phyloP scores from a whole-genome alignment of 2,113 vertebrate species.

The Erpornis zantholeuca region DNA sequence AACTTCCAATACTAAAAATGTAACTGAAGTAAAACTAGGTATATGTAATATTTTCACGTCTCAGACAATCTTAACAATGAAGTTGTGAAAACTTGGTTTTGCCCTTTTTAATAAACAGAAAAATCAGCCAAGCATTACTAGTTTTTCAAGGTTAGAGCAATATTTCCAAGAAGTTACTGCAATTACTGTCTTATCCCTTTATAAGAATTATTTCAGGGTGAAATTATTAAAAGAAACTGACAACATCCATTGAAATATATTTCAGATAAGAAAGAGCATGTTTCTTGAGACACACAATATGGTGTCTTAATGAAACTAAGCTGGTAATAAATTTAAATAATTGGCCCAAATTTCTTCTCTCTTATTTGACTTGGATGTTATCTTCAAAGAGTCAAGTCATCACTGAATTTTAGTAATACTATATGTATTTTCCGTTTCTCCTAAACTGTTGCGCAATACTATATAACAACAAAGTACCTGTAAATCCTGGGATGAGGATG shows the following conservation, averaged over 20 bases:
- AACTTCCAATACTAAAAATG: neutral
- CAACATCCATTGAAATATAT: neutral
- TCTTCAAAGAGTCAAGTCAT: neutral
- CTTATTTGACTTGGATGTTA: neutral
- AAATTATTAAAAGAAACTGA: neutral
- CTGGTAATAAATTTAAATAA: neutral
- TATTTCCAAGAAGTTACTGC: neutral
- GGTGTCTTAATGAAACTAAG: neutral
- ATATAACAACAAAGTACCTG: neutral
- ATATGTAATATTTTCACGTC: neutral
- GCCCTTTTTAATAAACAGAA: neutral
- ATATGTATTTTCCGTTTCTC: neutral
- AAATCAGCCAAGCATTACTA: neutral
- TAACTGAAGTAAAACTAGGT: neutral
- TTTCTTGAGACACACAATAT: neutral
- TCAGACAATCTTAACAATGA: neutral
- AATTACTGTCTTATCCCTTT: neutral
- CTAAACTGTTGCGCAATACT: neutral
- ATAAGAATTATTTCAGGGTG: neutral
- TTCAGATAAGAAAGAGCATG: neutral
- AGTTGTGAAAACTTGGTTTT: neutral
- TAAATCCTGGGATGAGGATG: neutral
- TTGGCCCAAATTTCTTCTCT: neutral
- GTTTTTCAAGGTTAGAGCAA: neutral
- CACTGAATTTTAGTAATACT: neutral